These are phyloP conservation scores for Pitangus sulphuratus DNA, from an alignment of 2,797 vertebrate species.

Conservation along the genomic window DNA sequence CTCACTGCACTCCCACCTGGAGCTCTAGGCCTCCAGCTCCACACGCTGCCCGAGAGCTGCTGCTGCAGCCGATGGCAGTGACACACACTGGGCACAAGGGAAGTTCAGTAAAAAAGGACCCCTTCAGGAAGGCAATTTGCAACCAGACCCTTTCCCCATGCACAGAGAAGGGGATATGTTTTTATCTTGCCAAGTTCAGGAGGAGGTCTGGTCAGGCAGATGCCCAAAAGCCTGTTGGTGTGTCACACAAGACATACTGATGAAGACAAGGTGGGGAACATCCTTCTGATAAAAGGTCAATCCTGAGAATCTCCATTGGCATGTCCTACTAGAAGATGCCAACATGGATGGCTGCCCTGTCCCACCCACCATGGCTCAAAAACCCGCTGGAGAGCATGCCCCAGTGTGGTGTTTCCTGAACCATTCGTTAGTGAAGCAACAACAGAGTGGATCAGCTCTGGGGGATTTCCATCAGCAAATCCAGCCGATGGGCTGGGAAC, in stretches of 20 bases:
- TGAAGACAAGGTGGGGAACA: background rate
- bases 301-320: background rate
- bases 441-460: background rate
- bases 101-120: background rate
- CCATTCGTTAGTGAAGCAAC: background rate
- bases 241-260: background rate
- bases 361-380: background rate
- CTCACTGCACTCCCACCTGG: fast-evolving
- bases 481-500: background rate
- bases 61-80: background rate
- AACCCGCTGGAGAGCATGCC: background rate
- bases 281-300: background rate
- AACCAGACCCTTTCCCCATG: background rate
- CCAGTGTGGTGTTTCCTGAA: background rate
- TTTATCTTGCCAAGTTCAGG: background rate
- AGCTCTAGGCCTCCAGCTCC: background rate
- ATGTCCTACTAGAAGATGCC: background rate
- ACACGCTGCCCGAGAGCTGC: fast-evolving
- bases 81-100: background rate
- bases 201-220: background rate
- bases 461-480: background rate
- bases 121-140: background rate
- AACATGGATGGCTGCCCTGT: background rate
- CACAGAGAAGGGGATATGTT: fast-evolving
- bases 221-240: background rate